A percentile compares a stretch with the other conserved stretches of the same genome.
These are phyloP conservation scores for Tolmerus cingulatus DNA, from an alignment of 2,888 invertebrate genomes.

Conservation along the genomic window DNA sequence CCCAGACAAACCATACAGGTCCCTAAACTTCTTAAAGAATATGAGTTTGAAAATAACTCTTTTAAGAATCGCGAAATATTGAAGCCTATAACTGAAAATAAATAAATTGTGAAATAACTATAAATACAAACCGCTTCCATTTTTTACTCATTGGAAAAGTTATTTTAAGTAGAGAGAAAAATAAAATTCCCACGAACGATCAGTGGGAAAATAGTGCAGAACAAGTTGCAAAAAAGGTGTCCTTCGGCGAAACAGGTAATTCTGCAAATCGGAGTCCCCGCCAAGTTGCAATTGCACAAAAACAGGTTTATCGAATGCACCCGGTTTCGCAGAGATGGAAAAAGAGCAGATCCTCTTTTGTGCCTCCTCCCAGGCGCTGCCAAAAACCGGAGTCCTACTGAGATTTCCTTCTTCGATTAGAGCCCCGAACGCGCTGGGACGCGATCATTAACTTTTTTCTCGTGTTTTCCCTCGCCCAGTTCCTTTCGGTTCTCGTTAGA, in stretches of 20 bases:
- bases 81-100: no score
- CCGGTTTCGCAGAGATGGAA: background rate
- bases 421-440: background rate
- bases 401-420: background rate
- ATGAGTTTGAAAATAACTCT: no score
- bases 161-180: background rate
- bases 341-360: background rate
- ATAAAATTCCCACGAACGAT: background rate
- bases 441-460: background rate
- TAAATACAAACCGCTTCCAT: background rate
- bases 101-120: no score
- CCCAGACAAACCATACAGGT: no score
- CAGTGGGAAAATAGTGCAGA: background rate
- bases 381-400: background rate
- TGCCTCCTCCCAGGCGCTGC: background rate
- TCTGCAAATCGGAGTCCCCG: background rate
- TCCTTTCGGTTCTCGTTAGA: background rate
- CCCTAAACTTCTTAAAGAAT: no score
- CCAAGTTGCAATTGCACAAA: constrained; percentile 35
- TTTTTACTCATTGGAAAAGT: background rate
- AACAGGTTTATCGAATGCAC: constrained; percentile 6
- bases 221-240: background rate
- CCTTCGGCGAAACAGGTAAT: constrained; percentile 36
- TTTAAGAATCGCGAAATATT: no score
- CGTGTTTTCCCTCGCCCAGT: background rate